A percentile compares a stretch with the other conserved stretches of the same genome.
These are phyloP conservation scores for Troides oblongomaculatus DNA, from an alignment of 2,888 invertebrate genomes.

Conservation along the genomic window DNA sequence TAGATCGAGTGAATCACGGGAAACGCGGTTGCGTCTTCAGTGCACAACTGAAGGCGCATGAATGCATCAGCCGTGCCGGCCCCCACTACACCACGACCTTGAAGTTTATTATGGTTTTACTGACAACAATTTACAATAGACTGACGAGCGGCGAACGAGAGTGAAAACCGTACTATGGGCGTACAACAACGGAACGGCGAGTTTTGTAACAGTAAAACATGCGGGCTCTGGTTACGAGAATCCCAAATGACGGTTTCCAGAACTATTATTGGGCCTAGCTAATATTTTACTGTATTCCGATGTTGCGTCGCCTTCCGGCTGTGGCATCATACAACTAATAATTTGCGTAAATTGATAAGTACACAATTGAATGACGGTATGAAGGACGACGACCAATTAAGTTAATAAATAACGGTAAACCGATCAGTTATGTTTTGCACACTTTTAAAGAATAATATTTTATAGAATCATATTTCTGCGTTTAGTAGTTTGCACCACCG, in stretches of 20 bases:
- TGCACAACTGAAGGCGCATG: conserved; percentile 55
- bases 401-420: neutral
- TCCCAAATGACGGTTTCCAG: conserved; percentile 40
- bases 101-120: conserved; percentile 76
- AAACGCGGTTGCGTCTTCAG: conserved; percentile 27
- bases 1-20: neutral
- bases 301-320: conserved; percentile 46
- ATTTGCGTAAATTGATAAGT: conserved; percentile 52
- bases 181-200: conserved; percentile 50
- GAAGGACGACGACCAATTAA: conserved; percentile 38
- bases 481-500: too few relatives aligned
- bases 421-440: neutral
- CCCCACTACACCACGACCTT: conserved; percentile 73
- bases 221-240: conserved; percentile 48
- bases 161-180: conserved; percentile 67
- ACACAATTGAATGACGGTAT: conserved; percentile 42
- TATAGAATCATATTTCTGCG: too few relatives aligned
- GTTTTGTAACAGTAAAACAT: conserved; percentile 57
- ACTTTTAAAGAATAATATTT: neutral
- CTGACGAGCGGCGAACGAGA: conserved; percentile 72
- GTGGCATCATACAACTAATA: conserved; percentile 37
- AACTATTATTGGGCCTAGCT: conserved; percentile 34
- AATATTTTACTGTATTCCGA: conserved; percentile 43
- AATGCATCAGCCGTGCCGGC: conserved; percentile 48
- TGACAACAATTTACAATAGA: conserved; percentile 75